phyloP scores from a whole-genome alignment of 2,797 vertebrate genomes.

The Myotis myotis region DNA sequence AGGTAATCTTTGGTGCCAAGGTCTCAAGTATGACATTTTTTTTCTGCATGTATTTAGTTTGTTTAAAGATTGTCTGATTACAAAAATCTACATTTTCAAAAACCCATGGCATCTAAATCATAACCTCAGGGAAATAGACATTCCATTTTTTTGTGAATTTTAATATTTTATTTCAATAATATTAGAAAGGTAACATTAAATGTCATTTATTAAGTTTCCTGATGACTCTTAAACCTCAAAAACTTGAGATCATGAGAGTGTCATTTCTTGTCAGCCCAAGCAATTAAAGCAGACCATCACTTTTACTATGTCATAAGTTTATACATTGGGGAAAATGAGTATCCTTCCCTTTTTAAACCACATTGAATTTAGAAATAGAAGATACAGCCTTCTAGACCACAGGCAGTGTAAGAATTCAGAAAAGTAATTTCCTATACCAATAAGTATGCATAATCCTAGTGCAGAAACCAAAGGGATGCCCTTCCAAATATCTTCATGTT shows the following conservation, averaged over 20 bases:
- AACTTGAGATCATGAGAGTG: neutral
- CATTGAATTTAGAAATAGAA: neutral
- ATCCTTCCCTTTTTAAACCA: neutral
- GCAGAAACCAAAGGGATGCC: neutral
- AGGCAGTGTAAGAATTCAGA: neutral
- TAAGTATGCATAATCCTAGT: neutral
- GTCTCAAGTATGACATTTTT: neutral
- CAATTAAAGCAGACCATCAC: neutral
- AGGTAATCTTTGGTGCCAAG: neutral
- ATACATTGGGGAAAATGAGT: neutral
- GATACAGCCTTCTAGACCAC: neutral
- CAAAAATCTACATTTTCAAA: slow-evolving; percentile 23
- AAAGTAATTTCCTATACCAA: neutral
- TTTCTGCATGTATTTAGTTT: neutral
- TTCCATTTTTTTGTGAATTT: neutral
- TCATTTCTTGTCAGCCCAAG: neutral
- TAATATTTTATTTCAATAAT: slow-evolving; percentile 23
- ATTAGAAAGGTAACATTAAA: neutral
- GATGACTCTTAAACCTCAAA: neutral
- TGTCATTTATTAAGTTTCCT: neutral
- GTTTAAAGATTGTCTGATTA: neutral
- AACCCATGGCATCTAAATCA: neutral
- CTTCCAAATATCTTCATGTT: neutral
- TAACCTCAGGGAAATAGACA: neutral
- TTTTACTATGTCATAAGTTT: neutral